Conservation (phyloP, 2,888 invertebrate genomes). For the Sinopyrophorus schimmeli region DNA sequence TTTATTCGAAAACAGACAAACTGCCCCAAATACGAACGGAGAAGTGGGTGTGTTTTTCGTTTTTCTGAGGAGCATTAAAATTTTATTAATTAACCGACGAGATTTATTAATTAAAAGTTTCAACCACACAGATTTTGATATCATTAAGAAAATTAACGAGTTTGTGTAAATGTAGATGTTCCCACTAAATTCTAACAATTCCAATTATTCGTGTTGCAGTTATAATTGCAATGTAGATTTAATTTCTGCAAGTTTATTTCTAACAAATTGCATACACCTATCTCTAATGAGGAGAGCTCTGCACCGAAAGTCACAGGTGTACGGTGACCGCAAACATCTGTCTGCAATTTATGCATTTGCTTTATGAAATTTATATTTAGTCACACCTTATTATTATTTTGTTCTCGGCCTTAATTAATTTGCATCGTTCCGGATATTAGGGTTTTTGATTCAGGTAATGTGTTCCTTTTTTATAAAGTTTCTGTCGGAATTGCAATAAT, state of each 20-base stretch:
- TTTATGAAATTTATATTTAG: no score
- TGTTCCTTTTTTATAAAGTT: no score
- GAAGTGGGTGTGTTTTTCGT: no score
- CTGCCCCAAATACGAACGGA: no score
- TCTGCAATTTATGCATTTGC: slow-evolving; percentile 3
- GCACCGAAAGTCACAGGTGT: slow-evolving; percentile 20
- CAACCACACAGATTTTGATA: slow-evolving; percentile 7
- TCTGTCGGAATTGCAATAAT: no score
- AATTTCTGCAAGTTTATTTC: slow-evolving; percentile 18
- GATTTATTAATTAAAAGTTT: slow-evolving; percentile 14
- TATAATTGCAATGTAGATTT: slow-evolving; percentile 17
- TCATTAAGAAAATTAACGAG: slow-evolving; percentile 14
- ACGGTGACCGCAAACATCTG: slow-evolving; percentile 21
- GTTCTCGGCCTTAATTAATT: no score
- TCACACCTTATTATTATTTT: no score
- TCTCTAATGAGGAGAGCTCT: slow-evolving; percentile 9
- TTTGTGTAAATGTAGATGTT: slow-evolving; percentile 6
- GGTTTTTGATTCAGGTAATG: no score
- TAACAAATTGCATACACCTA: neutral
- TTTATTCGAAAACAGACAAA: no score
- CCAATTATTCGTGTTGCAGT: slow-evolving; percentile 6
- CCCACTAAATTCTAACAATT: slow-evolving; percentile 12
- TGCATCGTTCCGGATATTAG: no score
- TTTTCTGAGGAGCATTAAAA: no score
- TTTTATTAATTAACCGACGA: no score